These are phyloP conservation scores for Silurus aristotelis DNA, from an alignment of 2,797 vertebrate species.

Conservation along the genomic window DNA sequence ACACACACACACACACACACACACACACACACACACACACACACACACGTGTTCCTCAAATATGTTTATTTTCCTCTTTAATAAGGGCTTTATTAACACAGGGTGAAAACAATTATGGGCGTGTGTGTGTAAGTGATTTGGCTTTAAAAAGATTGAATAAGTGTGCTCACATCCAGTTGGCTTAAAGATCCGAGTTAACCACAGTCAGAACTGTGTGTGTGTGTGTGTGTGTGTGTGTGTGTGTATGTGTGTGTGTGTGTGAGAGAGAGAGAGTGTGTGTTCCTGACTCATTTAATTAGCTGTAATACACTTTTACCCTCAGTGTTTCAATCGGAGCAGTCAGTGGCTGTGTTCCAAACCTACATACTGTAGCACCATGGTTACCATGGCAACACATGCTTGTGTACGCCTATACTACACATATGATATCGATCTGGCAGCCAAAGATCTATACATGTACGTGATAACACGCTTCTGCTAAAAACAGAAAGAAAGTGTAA, in stretches of 20 bases:
- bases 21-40: background rate
- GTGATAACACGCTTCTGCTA: background rate
- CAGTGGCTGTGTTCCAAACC: background rate
- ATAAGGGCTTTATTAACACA: slow-evolving; percentile 70
- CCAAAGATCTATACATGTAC: background rate
- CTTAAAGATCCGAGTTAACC: slow-evolving; percentile 53
- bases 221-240: background rate
- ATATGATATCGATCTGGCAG: too few species aligned
- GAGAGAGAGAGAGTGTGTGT: background rate
- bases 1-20: slow-evolving; percentile 1
- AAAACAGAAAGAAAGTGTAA: background rate
- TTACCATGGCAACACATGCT: background rate
- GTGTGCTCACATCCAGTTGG: slow-evolving; percentile 54
- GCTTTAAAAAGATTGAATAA: slow-evolving; percentile 68
- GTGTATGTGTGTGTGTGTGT: background rate
- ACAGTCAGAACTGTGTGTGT: slow-evolving; percentile 54
- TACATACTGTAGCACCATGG: background rate
- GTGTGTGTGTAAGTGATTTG: slow-evolving; percentile 58
- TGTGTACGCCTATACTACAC: background rate
- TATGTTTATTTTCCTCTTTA: slow-evolving; percentile 64
- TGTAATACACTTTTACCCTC: background rate
- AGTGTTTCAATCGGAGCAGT: background rate
- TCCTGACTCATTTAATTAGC: slow-evolving; percentile 22
- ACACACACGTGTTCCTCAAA: background rate
- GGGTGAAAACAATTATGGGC: slow-evolving; percentile 70